phyloP scores from a whole-genome alignment of 2,113 vertebrate genomes.

The Okapia johnstoni region DNA sequence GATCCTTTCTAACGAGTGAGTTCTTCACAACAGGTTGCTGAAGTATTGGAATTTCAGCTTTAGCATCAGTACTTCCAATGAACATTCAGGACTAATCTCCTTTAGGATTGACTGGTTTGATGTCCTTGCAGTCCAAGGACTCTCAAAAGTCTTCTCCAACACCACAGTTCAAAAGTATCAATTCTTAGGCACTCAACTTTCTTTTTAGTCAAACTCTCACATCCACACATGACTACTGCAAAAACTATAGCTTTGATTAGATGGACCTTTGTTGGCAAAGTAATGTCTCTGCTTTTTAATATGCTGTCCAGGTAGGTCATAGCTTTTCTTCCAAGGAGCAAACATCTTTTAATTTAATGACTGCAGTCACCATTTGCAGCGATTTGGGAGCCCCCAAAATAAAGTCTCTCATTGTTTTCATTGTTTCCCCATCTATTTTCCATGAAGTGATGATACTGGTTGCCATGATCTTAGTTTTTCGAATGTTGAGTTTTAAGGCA shows the following conservation, averaged over 20 bases:
- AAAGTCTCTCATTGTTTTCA: background rate
- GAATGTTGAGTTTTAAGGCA: background rate
- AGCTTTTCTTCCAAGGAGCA: background rate
- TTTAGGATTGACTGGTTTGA: background rate
- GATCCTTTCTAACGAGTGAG: background rate
- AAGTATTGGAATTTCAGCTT: background rate
- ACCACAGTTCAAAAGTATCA: background rate
- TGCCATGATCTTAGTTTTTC: background rate
- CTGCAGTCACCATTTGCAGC: background rate
- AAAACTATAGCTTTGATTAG: background rate
- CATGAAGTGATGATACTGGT: background rate
- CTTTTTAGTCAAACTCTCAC: background rate
- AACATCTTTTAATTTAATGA: background rate
- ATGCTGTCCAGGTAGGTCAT: background rate
- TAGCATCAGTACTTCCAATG: background rate
- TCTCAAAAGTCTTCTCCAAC: background rate
- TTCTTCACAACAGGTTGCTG: background rate
- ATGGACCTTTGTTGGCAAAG: background rate
- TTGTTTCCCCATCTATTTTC: background rate
- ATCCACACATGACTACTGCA: background rate
- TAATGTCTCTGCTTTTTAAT: background rate
- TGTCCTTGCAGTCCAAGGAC: background rate
- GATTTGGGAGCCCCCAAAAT: background rate
- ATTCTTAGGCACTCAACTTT: background rate
- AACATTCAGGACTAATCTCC: background rate